Percentiles rank a stretch among this genome's conserved stretches.
Evolutionary conservation across 2,113 vertebrate genomes (phyloP).

Genomic region (Maccullochella peelii): DNA sequence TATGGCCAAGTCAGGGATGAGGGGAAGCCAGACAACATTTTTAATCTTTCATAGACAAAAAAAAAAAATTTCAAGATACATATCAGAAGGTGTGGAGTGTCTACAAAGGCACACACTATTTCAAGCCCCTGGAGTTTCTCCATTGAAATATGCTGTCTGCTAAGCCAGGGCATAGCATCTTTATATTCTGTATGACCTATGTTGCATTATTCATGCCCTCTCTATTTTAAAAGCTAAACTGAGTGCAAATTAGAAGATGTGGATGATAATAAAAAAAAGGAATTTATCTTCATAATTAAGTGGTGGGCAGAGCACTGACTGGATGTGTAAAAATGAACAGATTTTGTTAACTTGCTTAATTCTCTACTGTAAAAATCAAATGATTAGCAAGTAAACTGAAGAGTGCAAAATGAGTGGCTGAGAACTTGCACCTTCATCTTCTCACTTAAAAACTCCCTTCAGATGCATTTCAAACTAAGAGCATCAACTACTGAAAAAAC

Average conservation of each 20-base stretch:
- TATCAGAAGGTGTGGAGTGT: constrained; percentile 3
- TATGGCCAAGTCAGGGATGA: neutral
- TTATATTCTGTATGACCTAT: constrained; percentile 29
- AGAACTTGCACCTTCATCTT: constrained; percentile 1
- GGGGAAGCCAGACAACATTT: neutral
- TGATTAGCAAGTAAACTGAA: constrained; percentile 36
- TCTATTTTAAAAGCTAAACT: constrained; percentile 37
- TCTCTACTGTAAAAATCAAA: constrained; percentile 30
- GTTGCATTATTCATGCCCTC: constrained; percentile 55
- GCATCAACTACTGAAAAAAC: neutral
- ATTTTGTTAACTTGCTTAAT: constrained; percentile 25
- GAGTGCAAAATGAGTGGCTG: neutral
- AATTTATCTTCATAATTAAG: constrained; percentile 39
- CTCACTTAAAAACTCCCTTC: neutral
- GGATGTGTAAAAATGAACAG: neutral
- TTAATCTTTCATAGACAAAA: constrained; percentile 17
- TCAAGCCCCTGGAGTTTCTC: constrained; percentile 15
- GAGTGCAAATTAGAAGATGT: constrained; percentile 36
- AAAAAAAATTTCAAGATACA: constrained; percentile 17
- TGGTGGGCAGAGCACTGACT: constrained; percentile 11
- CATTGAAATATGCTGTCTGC: constrained; percentile 36
- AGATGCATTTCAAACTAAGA: neutral
- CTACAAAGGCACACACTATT: constrained; percentile 35
- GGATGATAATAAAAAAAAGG: constrained; percentile 40
- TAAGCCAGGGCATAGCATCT: constrained; percentile 28